Evolutionary conservation across 2,888 invertebrate genomes (phyloP), one percentile per base, ranked within the genome.

Genomic region (Abrostola triplasia): DNA sequence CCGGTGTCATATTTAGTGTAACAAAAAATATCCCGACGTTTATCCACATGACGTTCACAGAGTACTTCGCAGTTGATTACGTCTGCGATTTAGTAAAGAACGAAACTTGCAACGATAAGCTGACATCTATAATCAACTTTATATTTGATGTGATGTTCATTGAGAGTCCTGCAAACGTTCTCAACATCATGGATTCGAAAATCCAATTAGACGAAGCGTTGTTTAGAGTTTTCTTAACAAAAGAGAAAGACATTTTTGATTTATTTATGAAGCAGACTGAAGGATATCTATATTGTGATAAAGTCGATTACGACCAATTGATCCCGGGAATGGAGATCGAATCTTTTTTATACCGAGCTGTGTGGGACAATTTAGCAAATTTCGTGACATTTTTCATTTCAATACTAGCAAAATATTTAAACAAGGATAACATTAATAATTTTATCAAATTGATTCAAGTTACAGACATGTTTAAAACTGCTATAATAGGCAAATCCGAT

Each of bases 1-100:
- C 68, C 0, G 75, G 75, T 0, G 40, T 74, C 7, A 60, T 74
- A 13, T 51, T 64, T n/a, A 53, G 42, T 13, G 59, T 71, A 5
- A 37, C 13, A n/a, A 51, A 71, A 24, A 58, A 54, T 10, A 52
- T 64, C 0, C 71, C 75, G 0, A 59, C 48, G 53, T 75, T 75
- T 9, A 40, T 64, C 12, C 75, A 73, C 51, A 42, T 56, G 51
- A 54, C 64, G 8, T 73, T 74, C 42, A 42, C 67, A 7, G 74
- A 74, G 38, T 61, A 75, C 40, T 73, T 65, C 12, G 74, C 74
- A 0, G 61, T 70, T 5, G 74, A 70, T 52, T 61, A 70, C n/a
- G 1, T 73, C 13, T 70, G 64, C 37, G 64, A 70, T 35, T 41
- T 58, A 36, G 12, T 74, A 10, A 73, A 73, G 57, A 41, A 48